These are phyloP conservation scores for Branchipolynoe longqiensis DNA, from an alignment of 2,888 invertebrate species.

Conservation along the genomic window DNA sequence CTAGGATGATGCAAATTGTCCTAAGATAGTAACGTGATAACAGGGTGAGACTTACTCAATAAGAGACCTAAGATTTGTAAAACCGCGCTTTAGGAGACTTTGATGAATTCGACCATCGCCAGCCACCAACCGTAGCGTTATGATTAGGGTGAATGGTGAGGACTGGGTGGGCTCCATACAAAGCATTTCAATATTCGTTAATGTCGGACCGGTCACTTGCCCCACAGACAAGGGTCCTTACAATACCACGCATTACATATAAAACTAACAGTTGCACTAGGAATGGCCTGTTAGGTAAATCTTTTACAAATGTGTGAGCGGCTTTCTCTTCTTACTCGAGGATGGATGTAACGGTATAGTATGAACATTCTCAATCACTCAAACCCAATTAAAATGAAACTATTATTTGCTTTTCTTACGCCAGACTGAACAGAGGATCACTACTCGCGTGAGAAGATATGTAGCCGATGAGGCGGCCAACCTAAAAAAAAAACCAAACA, in stretches of 20 bases:
- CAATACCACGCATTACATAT: slow-evolving; percentile 52
- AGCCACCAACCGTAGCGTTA: slow-evolving; percentile 30
- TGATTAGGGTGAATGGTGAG: slow-evolving; percentile 51
- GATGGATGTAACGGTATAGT: slow-evolving; percentile 35
- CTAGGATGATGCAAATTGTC: slow-evolving; percentile 45
- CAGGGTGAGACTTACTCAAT: slow-evolving; percentile 7
- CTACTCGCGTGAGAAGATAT: slow-evolving; percentile 7
- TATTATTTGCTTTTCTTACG: background rate
- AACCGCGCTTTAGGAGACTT: slow-evolving; percentile 33
- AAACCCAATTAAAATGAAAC: slow-evolving; percentile 38
- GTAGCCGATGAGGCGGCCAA: slow-evolving; percentile 24
- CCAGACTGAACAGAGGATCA: slow-evolving; percentile 30
- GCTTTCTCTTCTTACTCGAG: slow-evolving; percentile 9
- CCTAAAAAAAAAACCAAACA: too few species aligned
- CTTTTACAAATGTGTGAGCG: slow-evolving; percentile 54
- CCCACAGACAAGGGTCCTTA: slow-evolving; percentile 41
- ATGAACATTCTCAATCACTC: slow-evolving; percentile 55
- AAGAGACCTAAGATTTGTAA: slow-evolving; percentile 46
- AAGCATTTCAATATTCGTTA: slow-evolving; percentile 31
- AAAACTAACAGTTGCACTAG: slow-evolving; percentile 56
- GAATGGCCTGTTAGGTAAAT: slow-evolving; percentile 45
- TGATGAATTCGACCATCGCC: slow-evolving; percentile 42
- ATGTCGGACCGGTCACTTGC: slow-evolving; percentile 18
- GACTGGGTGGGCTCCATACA: slow-evolving; percentile 29
- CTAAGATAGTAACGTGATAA: slow-evolving; percentile 42